Evolutionary conservation across 2,888 invertebrate genomes (phyloP).

Genomic region (Eupelmus urozonus): DNA sequence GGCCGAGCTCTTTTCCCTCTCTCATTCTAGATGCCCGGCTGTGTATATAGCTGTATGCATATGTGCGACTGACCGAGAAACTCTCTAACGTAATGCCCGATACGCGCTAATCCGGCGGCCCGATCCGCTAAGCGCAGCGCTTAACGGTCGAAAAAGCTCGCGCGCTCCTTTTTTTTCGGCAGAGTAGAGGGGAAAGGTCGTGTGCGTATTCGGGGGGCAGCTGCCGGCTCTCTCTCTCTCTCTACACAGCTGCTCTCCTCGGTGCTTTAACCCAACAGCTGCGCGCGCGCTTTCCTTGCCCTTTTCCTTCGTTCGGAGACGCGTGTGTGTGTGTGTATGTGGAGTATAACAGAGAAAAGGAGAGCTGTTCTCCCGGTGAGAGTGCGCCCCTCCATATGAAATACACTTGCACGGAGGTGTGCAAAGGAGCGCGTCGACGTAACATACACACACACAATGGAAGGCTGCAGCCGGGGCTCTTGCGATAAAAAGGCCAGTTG

Average conservation of each 20-base stretch:
- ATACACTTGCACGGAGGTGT: constrained; percentile 41
- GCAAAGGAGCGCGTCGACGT: constrained; percentile 22
- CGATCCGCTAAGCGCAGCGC: no score
- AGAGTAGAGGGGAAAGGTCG: constrained; percentile 54
- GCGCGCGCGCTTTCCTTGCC: constrained; percentile 47
- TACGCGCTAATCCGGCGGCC: constrained; percentile 1
- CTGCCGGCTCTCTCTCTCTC: no score
- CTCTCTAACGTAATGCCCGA: constrained; percentile 14
- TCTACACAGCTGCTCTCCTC: constrained; percentile 54
- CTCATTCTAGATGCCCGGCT: neutral
- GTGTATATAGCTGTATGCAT: neutral
- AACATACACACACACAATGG: neutral
- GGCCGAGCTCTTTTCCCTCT: constrained; percentile 8
- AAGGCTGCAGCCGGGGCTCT: neutral
- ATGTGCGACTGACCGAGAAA: constrained; percentile 48
- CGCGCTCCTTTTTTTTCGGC: neutral
- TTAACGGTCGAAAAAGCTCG: constrained; percentile 42
- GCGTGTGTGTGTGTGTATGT: constrained; percentile 55
- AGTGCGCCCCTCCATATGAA: constrained; percentile 3
- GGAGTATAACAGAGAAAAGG: no score
- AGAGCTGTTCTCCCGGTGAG: neutral
- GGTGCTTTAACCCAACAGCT: constrained; percentile 58
- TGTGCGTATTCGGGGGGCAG: constrained; percentile 45
- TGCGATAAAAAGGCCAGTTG: constrained; percentile 48
- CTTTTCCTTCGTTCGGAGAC: constrained; percentile 60